Base-by-base conservation (phyloP, 2,113 vertebrate species). In the Strix uralensis region DNA sequence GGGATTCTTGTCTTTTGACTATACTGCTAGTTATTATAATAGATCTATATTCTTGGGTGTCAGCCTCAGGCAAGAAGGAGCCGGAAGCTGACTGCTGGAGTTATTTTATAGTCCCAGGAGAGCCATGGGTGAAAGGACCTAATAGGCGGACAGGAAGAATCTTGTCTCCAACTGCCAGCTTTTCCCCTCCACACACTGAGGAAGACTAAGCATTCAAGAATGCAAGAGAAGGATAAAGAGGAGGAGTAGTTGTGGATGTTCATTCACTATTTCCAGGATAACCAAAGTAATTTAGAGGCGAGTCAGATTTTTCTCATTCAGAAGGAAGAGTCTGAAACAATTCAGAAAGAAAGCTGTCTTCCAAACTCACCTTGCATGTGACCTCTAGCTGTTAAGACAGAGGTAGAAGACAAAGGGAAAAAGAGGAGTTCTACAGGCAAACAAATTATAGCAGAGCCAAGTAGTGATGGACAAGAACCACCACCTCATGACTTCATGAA, bases 1-100 rank as follows among this genome's bases (percentile, higher is more conserved):
- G 86, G 81, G 61, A 95, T 61, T 82, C 74, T 36, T 80, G 25
- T 59, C 84, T 85, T 89, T 70, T 89, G 62, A 92, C 95, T 62
- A 72, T 30, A 61, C 15, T 85, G 57, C 88, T 84, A 17, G 73
- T 94, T 96, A 69, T 54, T 81, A 12, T 5, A 87, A 49, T 0
- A 54, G 22, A 86, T 81, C 69, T 83, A 10, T 30, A 65, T 57
- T 62, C 61, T 16, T 65, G 49, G 51, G 77, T 86, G 72, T 36
- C 65, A 79, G 44, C 79, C 84, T 69, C 57, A 36, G 87, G 87
- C 61, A 90, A 70, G 47, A 15, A 79, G 57, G 36, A 94, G 49
- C 32, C 88, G 67, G 51, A 59, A 88, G 73, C 44, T 36, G 52
- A 83, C 74, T 83, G 32, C 22, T 19, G 42, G 51, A 95, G 27